A percentile compares a stretch with the other conserved stretches of the same genome.
phyloP scores from a whole-genome alignment of 2,797 vertebrate genomes.

The Adelosebastes latens region DNA sequence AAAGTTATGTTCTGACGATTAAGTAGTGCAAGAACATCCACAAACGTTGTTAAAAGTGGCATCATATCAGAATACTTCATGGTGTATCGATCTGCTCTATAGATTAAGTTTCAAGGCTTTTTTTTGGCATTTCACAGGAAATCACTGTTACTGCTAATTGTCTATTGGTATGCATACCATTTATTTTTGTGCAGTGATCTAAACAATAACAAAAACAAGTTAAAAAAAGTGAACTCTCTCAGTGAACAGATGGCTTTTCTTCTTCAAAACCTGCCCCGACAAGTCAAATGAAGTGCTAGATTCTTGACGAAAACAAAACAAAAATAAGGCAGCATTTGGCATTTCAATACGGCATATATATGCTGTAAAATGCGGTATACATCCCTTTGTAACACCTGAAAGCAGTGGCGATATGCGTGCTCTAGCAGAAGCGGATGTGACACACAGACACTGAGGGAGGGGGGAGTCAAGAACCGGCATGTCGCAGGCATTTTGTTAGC shows the following conservation, averaged over 20 bases:
- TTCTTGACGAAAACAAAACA: constrained; percentile 48
- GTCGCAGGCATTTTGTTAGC: constrained; percentile 55
- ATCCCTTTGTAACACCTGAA: constrained; percentile 80
- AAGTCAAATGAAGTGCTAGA: constrained; percentile 56
- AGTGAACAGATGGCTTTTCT: constrained; percentile 62
- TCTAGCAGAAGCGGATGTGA: constrained; percentile 66
- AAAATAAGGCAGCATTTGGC: constrained; percentile 87
- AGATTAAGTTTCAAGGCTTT: constrained; percentile 61
- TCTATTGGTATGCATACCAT: constrained; percentile 62
- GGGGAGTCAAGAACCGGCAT: constrained; percentile 57
- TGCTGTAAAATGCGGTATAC: constrained; percentile 68
- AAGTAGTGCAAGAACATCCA: constrained; percentile 78
- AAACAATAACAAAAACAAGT: constrained; percentile 54
- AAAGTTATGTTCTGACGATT: constrained; percentile 58
- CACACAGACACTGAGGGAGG: constrained; percentile 16
- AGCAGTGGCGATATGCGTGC: constrained; percentile 70
- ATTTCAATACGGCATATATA: constrained; percentile 79
- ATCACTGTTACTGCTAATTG: constrained; percentile 48
- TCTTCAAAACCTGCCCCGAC: constrained; percentile 29
- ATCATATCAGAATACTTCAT: constrained; percentile 73
- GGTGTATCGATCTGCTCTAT: constrained; percentile 66
- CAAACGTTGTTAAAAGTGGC: constrained; percentile 73
- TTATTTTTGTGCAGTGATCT: constrained; percentile 63
- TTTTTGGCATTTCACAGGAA: constrained; percentile 70
- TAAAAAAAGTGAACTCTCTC: constrained; percentile 2